Evolutionary conservation across 2,888 invertebrate species (phyloP), one percentile per base, ranked within the genome.

Genomic region (Aleiodes testaceus): DNA sequence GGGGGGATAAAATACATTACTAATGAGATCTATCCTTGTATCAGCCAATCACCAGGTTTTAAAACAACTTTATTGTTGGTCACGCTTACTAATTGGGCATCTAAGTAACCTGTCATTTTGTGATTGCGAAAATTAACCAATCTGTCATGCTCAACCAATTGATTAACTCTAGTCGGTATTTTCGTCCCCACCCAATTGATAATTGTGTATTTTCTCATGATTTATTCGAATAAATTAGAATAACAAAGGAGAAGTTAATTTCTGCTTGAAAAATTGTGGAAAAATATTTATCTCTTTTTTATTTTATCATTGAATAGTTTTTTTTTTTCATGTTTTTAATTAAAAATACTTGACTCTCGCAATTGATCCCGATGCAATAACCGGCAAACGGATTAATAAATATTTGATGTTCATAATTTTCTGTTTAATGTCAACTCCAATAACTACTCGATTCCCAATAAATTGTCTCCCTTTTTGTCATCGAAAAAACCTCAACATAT

Each of bases 61-160:
- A 55, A 55, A 30, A 67, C 44, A n/a, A 30, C 66, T 66, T 75
- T 71, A 74, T 77, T 76, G 76, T 77, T 72, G 63, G 75, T 76
- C 76, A 76, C 72, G 77, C 68, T 64, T 30, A 22, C 47, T 71
- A 71, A 71, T 71, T 61, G 61, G 42, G 53, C 61, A 36, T 66
- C 69, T 72, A 72, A 76, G 69, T 77, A 73, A 74, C 75, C 70
- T 74, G 75, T 74, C 72, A 73, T 70, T 71, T 65, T 20, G 47
- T 63, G 71, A 74, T 74, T 74, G 74, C 64, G 36, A 69, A 74
- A 71, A 72, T 74, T 67, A 68, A 44, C 26, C 45, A 26, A 67
- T 12, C 45, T 53, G 45, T 45, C 26, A 26, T 9, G 22, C 20
- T 63, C 59, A 26, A 16, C 42, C 22, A 44, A 53, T 20, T 26